Conservation (phyloP, 1,140 invertebrate genomes). For the Drosophila bifasciata region DNA sequence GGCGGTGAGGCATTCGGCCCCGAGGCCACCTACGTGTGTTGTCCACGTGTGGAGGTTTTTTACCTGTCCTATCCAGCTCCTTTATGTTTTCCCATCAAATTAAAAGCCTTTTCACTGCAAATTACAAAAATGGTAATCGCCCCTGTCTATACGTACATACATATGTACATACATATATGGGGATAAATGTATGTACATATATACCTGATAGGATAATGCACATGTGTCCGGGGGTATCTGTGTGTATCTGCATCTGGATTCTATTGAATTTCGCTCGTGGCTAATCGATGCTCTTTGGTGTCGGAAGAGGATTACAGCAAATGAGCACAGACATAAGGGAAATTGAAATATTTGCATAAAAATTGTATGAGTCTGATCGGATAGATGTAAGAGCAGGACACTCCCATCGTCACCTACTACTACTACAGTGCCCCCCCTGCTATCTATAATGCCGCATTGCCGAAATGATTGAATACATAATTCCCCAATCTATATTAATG, state of each 20-base stretch:
- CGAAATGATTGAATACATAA: too few species aligned
- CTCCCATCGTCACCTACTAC: too few species aligned
- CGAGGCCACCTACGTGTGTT: conserved; percentile 29
- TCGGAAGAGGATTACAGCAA: conserved; percentile 1
- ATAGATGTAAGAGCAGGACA: too few species aligned
- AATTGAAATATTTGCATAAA: conserved; percentile 25
- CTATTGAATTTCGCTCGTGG: conserved; percentile 31
- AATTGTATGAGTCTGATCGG: neutral
- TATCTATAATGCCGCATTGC: too few species aligned
- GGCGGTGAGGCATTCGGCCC: conserved; percentile 4
- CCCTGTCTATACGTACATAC: conserved; percentile 11
- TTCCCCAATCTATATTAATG: conserved; percentile 7
- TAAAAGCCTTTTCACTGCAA: conserved; percentile 70
- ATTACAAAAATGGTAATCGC: conserved; percentile 76
- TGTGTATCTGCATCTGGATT: conserved; percentile 4
- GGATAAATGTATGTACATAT: neutral
- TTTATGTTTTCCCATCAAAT: conserved; percentile 56
- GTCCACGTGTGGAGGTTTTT: conserved; percentile 38
- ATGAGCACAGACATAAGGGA: neutral
- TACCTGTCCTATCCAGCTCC: conserved; percentile 5
- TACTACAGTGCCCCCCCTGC: too few species aligned
- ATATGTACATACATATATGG: neutral
- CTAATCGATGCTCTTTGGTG: conserved; percentile 52
- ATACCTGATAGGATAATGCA: neutral
- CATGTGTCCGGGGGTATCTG: conserved; percentile 9